Conservation (phyloP, 2,888 invertebrate species). For the Ophion ventricosus region DNA sequence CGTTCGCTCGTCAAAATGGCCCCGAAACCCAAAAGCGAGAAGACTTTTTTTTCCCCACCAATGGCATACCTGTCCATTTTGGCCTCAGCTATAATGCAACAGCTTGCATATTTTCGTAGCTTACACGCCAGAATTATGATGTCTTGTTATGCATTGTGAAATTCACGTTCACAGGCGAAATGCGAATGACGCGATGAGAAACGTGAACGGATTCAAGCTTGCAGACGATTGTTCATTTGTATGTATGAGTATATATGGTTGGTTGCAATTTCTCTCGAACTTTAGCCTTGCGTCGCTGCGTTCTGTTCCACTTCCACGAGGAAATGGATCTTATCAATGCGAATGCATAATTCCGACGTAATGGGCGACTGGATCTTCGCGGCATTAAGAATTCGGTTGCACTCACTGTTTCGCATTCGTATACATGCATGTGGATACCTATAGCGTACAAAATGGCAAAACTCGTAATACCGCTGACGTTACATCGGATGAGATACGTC, state of each 20-base stretch:
- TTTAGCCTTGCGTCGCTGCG: conserved; percentile 45
- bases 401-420: conserved; percentile 18
- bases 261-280: conserved; percentile 71
- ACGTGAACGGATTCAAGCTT: conserved; percentile 43
- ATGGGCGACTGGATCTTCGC: conserved; percentile 56
- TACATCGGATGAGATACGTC: background rate
- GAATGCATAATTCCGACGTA: conserved; percentile 74
- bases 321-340: conserved; percentile 74
- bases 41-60: conserved; percentile 11
- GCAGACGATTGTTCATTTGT: conserved; percentile 12
- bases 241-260: conserved; percentile 17
- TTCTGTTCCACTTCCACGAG: conserved; percentile 45
- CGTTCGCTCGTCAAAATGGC: conserved; percentile 3
- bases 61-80: conserved; percentile 34
- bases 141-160: conserved; percentile 63
- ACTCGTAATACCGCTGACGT: background rate
- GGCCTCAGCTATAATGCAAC: background rate
- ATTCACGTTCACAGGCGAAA: conserved; percentile 58
- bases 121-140: conserved; percentile 57
- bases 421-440: background rate
- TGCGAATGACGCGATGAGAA: conserved; percentile 44
- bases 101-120: conserved; percentile 47
- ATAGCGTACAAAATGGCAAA: conserved; percentile 19
- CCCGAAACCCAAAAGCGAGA: conserved; percentile 10
- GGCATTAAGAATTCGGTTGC: conserved; percentile 51